These are phyloP conservation scores for Papilio glaucus DNA, from an alignment of 1,140 invertebrate species.

Conservation along the genomic window DNA sequence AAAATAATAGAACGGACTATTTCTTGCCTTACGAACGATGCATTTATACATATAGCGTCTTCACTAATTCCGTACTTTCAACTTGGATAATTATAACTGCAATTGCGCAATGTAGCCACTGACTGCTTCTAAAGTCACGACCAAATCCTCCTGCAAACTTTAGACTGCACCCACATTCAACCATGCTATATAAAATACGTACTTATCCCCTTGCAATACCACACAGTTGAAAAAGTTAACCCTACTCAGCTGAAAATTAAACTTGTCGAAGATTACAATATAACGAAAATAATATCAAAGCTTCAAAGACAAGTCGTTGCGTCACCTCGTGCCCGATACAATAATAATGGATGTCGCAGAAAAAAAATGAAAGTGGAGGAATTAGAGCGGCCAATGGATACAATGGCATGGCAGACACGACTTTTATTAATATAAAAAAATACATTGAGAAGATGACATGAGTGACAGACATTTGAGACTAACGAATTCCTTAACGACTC, in stretches of 20 bases:
- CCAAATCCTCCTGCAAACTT: slow-evolving; percentile 60
- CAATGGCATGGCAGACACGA: slow-evolving; percentile 73
- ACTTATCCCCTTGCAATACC: slow-evolving; percentile 42
- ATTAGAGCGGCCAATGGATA: slow-evolving; percentile 77
- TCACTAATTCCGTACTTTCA: slow-evolving; percentile 75
- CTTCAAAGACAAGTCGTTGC: slow-evolving; percentile 72
- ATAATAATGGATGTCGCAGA: slow-evolving; percentile 78
- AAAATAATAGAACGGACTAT: too few relatives aligned
- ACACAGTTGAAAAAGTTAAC: neutral
- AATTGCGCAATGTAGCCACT: slow-evolving; percentile 68
- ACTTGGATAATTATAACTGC: slow-evolving; percentile 74
- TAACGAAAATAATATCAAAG: slow-evolving; percentile 82
- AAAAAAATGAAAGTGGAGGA: slow-evolving; percentile 81
- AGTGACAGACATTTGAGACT: too few relatives aligned
- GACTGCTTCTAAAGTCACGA: slow-evolving; percentile 80
- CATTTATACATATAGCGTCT: too few relatives aligned
- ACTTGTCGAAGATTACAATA: slow-evolving; percentile 60
- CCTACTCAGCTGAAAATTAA: slow-evolving; percentile 39
- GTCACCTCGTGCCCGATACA: slow-evolving; percentile 80
- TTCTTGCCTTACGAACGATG: too few relatives aligned
- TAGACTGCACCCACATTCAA: slow-evolving; percentile 40
- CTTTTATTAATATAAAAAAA: slow-evolving; percentile 41
- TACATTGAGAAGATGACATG: neutral
- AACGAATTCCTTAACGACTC: too few relatives aligned
- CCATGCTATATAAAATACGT: slow-evolving; percentile 37